A percentile compares a stretch with the other conserved stretches of the same genome.
These are phyloP conservation scores for Sebastes matsubarae DNA, from an alignment of 2,797 vertebrate genomes.

Conservation along the genomic window DNA sequence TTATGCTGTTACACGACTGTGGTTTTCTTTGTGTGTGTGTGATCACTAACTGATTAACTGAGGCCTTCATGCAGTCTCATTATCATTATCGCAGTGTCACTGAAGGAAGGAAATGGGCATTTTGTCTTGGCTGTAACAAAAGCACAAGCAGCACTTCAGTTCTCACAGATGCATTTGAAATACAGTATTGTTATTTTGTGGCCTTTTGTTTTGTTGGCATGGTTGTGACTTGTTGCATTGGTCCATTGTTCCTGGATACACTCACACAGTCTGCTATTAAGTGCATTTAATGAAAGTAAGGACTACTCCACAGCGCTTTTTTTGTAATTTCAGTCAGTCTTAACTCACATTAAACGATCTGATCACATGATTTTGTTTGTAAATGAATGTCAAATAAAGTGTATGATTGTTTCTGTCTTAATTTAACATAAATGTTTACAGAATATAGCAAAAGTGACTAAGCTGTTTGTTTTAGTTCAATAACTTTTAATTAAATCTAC, in stretches of 20 bases:
- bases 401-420: not conserved
- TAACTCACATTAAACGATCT: not conserved
- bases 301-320: not conserved
- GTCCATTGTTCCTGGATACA: not conserved
- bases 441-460: not conserved
- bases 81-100: not conserved
- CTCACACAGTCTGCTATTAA: not conserved
- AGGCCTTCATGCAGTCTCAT: not conserved
- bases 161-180: not conserved
- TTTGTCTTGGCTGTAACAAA: not conserved
- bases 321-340: not conserved
- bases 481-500: not conserved
- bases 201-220: slow-evolving; percentile 2
- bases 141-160: not conserved
- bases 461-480: not conserved
- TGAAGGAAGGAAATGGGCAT: not conserved
- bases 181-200: slow-evolving; percentile 29
- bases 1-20: not conserved
- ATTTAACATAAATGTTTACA: not conserved
- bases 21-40: not conserved
- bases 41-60: not conserved
- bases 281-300: not conserved
- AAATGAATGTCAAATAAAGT: slow-evolving; percentile 30
- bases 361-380: slow-evolving; percentile 4
- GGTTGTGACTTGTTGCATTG: not conserved